Evolutionary conservation across 1,140 invertebrate genomes (phyloP).

Genomic region (Antheraea mylitta): DNA sequence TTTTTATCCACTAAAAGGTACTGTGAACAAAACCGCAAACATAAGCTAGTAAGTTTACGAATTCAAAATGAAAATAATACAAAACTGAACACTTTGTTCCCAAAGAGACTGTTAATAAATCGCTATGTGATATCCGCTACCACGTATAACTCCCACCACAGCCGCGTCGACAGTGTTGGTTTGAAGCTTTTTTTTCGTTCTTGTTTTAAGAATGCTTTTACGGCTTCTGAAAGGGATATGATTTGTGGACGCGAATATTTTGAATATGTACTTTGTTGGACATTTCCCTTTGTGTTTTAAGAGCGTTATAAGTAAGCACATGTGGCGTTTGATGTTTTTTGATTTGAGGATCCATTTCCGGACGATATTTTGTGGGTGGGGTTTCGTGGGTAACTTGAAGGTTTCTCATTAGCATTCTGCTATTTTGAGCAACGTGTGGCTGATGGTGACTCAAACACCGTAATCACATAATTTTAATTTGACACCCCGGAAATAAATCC

Average conservation of each 20-base stretch:
- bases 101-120: not conserved
- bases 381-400: not conserved
- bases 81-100: not conserved
- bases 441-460: too few species aligned
- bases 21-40: too few species aligned
- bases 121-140: not conserved
- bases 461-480: too few species aligned
- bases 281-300: conserved; percentile 10
- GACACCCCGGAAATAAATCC: too few species aligned
- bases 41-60: too few species aligned
- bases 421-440: not conserved
- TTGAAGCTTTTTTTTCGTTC: conserved; percentile 35
- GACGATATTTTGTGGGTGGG: not conserved
- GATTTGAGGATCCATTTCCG: not conserved
- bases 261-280: conserved; percentile 25
- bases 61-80: too few species aligned
- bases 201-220: conserved; percentile 52
- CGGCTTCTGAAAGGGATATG: conserved; percentile 55
- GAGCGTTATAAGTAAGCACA: not conserved
- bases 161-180: conserved; percentile 13
- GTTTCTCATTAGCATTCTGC: not conserved
- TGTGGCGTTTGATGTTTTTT: conserved; percentile 1
- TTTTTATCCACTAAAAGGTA: too few species aligned
- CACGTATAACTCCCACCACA: not conserved
- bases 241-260: conserved; percentile 60